A percentile compares a stretch with the other conserved stretches of the same genome.
Evolutionary conservation across 2,888 invertebrate species (phyloP).

Genomic region (Drosophila nr. fundita): DNA sequence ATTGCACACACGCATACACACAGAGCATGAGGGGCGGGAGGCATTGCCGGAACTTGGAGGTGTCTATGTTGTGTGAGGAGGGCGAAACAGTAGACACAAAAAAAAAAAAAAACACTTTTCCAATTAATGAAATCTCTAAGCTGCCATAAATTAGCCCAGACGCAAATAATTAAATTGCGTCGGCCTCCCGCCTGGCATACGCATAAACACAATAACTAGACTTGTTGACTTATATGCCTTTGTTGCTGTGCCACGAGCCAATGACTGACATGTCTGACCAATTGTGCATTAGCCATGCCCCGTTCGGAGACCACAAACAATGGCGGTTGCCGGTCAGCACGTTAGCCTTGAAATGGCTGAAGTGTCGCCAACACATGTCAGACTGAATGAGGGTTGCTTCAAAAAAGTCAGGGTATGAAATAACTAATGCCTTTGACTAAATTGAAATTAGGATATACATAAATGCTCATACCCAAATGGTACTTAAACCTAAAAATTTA

Average conservation of each 20-base stretch:
- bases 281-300: constrained; percentile 41
- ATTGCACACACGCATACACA: constrained; percentile 29
- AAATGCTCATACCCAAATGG: neutral
- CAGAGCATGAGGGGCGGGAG: neutral
- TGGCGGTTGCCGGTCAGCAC: constrained; percentile 49
- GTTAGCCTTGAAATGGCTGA: constrained; percentile 45
- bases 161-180: constrained; percentile 80
- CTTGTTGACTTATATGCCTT: constrained; percentile 64
- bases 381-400: constrained; percentile 4
- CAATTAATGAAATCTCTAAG: constrained; percentile 84
- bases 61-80: neutral
- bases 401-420: neutral
- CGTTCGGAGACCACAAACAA: constrained; percentile 61
- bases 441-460: neutral
- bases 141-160: constrained; percentile 80
- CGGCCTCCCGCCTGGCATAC: constrained; percentile 47
- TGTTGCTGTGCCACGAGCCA: constrained; percentile 23
- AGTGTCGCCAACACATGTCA: constrained; percentile 16
- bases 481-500: neutral
- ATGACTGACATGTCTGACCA: constrained; percentile 61
- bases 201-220: constrained; percentile 41
- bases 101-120: constrained; percentile 78
- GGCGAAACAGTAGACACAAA: constrained; percentile 15
- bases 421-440: neutral
- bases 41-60: neutral